A percentile compares a stretch with the other conserved stretches of the same genome.
Conservation (phyloP, 2,888 invertebrate genomes). For the Drosophila niveifrons region DNA sequence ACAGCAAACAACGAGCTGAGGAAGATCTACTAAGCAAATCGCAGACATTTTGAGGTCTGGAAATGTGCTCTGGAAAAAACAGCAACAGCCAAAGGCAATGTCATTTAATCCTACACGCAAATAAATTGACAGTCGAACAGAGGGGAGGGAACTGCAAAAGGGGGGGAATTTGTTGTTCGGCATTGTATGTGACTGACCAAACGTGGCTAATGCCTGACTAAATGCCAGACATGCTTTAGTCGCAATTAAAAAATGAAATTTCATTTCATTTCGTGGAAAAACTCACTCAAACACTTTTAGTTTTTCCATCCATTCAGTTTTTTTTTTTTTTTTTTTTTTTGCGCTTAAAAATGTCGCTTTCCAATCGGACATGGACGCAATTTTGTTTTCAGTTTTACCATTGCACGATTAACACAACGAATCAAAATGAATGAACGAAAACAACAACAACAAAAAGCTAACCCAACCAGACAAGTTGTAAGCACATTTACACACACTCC, state of each 20-base stretch:
- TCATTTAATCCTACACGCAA: conserved; percentile 30
- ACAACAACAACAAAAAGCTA: conserved; percentile 7
- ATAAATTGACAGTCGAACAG: conserved; percentile 1
- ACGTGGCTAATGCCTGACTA: conserved; percentile 35
- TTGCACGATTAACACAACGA: conserved; percentile 15
- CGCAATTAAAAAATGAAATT: conserved; percentile 77
- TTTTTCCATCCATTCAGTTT: conserved; percentile 23
- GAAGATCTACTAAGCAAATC: conserved; percentile 45
- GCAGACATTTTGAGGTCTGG: conserved; percentile 23
- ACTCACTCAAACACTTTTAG: conserved; percentile 61
- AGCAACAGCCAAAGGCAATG: conserved; percentile 25
- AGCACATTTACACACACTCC: conserved; percentile 27
- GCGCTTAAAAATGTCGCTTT: conserved; percentile 52
- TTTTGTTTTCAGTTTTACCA: conserved; percentile 37
- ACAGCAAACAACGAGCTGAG: conserved; percentile 27
- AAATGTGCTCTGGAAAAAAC: conserved; percentile 14
- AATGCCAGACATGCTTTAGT: conserved; percentile 38
- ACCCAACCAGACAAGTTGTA: conserved; percentile 45
- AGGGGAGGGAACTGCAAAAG: background rate
- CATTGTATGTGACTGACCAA: conserved; percentile 24
- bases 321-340: conserved; percentile 58
- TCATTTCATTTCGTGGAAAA: conserved; percentile 62
- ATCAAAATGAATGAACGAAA: too few relatives aligned
- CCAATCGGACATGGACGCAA: conserved; percentile 22
- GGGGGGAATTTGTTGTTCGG: too few relatives aligned